These are phyloP conservation scores for Artemisiospiza belli DNA, from an alignment of 2,113 vertebrate genomes.

Conservation along the genomic window DNA sequence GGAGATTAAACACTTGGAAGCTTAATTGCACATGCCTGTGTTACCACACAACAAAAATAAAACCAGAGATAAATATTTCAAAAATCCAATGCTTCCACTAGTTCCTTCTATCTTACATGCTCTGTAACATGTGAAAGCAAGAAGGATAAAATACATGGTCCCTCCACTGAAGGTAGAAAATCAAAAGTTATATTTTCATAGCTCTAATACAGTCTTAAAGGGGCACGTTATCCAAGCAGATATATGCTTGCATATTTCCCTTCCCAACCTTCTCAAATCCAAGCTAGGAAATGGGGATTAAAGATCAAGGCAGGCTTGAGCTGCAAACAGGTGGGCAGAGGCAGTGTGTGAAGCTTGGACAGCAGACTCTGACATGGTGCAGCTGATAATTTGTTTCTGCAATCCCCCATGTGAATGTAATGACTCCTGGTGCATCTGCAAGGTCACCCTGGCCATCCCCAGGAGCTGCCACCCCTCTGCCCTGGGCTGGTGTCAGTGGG, in stretches of 20 bases:
- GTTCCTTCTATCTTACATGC: neutral
- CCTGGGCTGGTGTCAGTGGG: fast-evolving
- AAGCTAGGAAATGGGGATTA: neutral
- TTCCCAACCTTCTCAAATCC: neutral
- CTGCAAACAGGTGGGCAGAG: neutral
- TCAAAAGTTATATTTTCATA: neutral
- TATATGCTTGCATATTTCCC: fast-evolving
- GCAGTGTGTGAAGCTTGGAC: fast-evolving
- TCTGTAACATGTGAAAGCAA: neutral
- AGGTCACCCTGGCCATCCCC: neutral
- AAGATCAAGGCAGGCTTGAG: neutral
- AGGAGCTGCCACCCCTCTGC: fast-evolving
- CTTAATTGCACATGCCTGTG: neutral
- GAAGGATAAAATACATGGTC: neutral
- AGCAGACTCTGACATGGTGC: neutral
- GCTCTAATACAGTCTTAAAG: neutral
- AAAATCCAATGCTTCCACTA: neutral
- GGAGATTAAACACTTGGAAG: neutral
- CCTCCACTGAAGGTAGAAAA: neutral
- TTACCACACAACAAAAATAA: neutral
- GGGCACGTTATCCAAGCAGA: neutral
- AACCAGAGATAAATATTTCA: neutral
- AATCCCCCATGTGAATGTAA: fast-evolving
- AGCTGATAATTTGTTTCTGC: neutral
- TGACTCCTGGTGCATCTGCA: fast-evolving